phyloP scores from a whole-genome alignment of 2,797 vertebrate species.

The Tarsius wallacei region DNA sequence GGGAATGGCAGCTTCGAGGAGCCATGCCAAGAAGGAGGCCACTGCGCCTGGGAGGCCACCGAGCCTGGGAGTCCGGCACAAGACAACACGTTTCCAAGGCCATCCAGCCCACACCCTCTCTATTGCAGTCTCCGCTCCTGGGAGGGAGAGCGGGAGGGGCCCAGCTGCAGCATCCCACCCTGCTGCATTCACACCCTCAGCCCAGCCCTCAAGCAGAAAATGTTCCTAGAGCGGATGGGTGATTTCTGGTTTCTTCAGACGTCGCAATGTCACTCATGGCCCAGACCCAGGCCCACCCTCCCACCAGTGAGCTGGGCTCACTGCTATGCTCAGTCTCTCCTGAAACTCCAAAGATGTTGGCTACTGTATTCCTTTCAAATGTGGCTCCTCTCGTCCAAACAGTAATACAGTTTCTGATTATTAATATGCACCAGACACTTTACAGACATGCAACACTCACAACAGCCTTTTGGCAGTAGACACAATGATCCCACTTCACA shows the following conservation, averaged over 20 bases:
- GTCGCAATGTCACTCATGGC: not conserved
- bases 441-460: not conserved
- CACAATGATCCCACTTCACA: not conserved
- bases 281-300: not conserved
- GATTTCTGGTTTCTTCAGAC: slow-evolving; percentile 42
- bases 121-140: not conserved
- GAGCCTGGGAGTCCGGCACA: not conserved
- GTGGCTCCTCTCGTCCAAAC: not conserved
- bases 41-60: not conserved
- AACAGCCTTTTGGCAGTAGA: not conserved
- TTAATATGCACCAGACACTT: not conserved
- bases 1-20: not conserved
- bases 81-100: slow-evolving; percentile 25
- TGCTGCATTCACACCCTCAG: slow-evolving; percentile 65
- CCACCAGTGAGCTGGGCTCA: not conserved
- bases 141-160: slow-evolving; percentile 6
- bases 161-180: slow-evolving; percentile 18
- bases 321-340: not conserved
- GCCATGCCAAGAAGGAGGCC: not conserved
- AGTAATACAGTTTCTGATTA: not conserved
- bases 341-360: not conserved
- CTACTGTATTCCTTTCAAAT: not conserved
- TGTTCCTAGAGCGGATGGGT: slow-evolving; percentile 34
- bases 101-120: slow-evolving; percentile 10
- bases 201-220: slow-evolving; percentile 32